Base-by-base conservation (phyloP, 2,113 vertebrate genomes). In the Marcusenius ussheri region DNA sequence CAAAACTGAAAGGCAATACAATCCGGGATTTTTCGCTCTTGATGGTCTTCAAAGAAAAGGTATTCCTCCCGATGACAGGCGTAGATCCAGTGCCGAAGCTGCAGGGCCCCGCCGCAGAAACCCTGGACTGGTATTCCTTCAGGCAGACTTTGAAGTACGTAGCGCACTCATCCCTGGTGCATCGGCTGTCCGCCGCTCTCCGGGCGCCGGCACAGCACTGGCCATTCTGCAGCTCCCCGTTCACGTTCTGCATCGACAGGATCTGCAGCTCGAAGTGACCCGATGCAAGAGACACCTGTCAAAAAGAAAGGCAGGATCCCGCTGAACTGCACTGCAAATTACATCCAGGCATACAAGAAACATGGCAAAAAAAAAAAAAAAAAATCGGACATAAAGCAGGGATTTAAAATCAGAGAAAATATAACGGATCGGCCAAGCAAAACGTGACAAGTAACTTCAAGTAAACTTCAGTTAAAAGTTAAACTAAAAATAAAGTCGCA, bases 201-300 rank as follows among this genome's bases (percentile, higher is more conserved):
- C 97, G 95, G 90, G 94, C 92, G 83, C 97, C 97, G 74, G 97
- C 96, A 51, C 98, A 99, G 95, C 98, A 99, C 92, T 96, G 95
- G 87, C 97, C 97, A 90, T 93, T 97, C 93, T 96, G 97, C 94
- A 98, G 94, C 91, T 96, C 97, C 39, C 98, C 98, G 47, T 97
- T 97, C 45, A 94, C 89, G 90, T 98, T 98, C 93, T 97, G 96
- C 96, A 98, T 95, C 62, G 97, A 97, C 93, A 97, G 85, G 85
- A 99, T 95, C 95, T 98, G 97, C 91, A 98, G 92, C 94, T 99
- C 98, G 88, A 99, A 98, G 91, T 97, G 96, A 91, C 98, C 98
- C 0, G 97, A 97, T 0, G 97, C 95, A 88, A 94, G 93, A 84
- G 95, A 97, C 90, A 97, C 96, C 98, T 99, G 97, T 93, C 83